A percentile compares a stretch with the other conserved stretches of the same genome.
Evolutionary conservation across 2,888 invertebrate species (phyloP).

Genomic region (Drosophila algonquin): DNA sequence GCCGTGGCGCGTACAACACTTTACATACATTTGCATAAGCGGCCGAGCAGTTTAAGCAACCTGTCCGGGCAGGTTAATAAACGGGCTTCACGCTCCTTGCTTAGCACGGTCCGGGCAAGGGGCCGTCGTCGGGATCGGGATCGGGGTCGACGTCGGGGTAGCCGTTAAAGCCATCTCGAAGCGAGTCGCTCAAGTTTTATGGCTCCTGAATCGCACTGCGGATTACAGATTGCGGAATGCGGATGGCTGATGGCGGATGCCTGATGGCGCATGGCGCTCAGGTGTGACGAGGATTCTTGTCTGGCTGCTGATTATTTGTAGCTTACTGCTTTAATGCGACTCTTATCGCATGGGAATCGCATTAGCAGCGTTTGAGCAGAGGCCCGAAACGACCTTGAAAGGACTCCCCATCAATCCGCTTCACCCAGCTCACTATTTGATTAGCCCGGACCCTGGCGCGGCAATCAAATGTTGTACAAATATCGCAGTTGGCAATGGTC

Average conservation of each 20-base stretch:
- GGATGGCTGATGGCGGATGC: neutral
- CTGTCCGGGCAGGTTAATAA: conserved; percentile 42
- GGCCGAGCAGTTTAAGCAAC: conserved; percentile 30
- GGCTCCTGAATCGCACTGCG: conserved; percentile 37
- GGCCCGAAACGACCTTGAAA: conserved; percentile 13
- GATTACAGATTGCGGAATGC: conserved; percentile 38
- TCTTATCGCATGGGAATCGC: conserved; percentile 76
- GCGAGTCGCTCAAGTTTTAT: conserved; percentile 21
- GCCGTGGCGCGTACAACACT: conserved; percentile 55
- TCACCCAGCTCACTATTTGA: conserved; percentile 50
- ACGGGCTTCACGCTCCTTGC: conserved; percentile 20
- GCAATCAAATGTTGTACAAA: conserved; percentile 40
- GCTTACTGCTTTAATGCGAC: conserved; percentile 74
- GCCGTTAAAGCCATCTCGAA: conserved; percentile 26
- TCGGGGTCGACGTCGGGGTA: neutral
- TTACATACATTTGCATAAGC: conserved; percentile 71
- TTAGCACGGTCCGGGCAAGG: neutral
- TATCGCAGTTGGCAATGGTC: conserved; percentile 28
- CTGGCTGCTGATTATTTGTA: conserved; percentile 68
- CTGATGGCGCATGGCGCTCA: conserved; percentile 12
- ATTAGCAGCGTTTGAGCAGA: conserved; percentile 51
- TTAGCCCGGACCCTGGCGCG: conserved; percentile 53
- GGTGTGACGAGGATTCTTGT: conserved; percentile 49
- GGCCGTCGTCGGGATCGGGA: too few relatives aligned
- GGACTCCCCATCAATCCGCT: neutral